phyloP scores from a whole-genome alignment of 2,113 vertebrate genomes.

The Etheostoma spectabile region DNA sequence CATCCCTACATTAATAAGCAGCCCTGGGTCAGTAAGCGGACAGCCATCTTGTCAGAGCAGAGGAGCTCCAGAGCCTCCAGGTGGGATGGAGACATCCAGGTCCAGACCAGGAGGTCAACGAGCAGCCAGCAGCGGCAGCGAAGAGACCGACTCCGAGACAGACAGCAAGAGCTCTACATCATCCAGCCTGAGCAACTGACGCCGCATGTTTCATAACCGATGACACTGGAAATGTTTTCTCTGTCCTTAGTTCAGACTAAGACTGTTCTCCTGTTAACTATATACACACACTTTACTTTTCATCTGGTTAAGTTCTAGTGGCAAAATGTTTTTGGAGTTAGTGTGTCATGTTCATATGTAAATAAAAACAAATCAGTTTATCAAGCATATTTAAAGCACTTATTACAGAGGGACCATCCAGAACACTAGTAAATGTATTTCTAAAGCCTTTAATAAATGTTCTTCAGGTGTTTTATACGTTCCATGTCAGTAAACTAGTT shows the following conservation, averaged over 20 bases:
- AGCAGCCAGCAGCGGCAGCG: slow-evolving; percentile 57
- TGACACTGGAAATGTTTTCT: slow-evolving; percentile 14
- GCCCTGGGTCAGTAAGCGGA: background rate
- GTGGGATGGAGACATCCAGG: slow-evolving; percentile 28
- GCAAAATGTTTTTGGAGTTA: background rate
- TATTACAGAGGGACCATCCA: slow-evolving; percentile 31
- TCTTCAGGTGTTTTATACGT: slow-evolving; percentile 20
- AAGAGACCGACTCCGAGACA: slow-evolving; percentile 78
- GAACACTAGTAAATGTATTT: slow-evolving; percentile 69
- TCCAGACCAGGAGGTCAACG: slow-evolving; percentile 38
- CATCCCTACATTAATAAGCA: slow-evolving; percentile 31
- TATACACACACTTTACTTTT: background rate
- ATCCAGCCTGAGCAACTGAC: slow-evolving; percentile 66
- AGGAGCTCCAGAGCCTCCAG: slow-evolving; percentile 27
- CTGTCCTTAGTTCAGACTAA: background rate
- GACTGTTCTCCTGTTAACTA: background rate
- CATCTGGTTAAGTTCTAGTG: background rate
- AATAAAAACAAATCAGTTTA: slow-evolving; percentile 11
- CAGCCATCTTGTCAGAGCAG: slow-evolving; percentile 8
- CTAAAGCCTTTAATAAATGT: slow-evolving; percentile 36
- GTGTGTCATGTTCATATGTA: slow-evolving; percentile 19
- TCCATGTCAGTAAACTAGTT: slow-evolving; percentile 3
- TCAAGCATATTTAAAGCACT: slow-evolving; percentile 54
- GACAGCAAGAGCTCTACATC: slow-evolving; percentile 79
- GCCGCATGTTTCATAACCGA: background rate